Evolutionary conservation across 2,888 invertebrate species (phyloP).

Genomic region (Subacronicta megacephala): DNA sequence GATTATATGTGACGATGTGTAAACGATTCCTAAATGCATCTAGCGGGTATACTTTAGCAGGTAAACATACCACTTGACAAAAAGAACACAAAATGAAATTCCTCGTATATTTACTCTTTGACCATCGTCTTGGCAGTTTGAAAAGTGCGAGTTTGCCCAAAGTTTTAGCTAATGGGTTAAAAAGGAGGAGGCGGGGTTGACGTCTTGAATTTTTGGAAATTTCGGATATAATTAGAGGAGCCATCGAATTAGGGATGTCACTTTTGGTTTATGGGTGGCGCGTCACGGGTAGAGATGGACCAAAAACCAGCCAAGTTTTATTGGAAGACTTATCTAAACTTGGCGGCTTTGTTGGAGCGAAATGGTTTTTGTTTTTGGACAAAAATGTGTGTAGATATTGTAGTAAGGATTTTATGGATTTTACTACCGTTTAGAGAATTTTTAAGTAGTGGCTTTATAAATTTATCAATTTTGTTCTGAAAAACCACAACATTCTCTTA

Average conservation of each 20-base stretch:
- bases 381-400: constrained; percentile 13
- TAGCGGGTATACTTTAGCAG: too few relatives aligned
- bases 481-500: too few relatives aligned
- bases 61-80: too few relatives aligned
- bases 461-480: too few relatives aligned
- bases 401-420: background rate
- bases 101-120: constrained; percentile 56
- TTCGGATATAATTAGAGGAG: constrained; percentile 84
- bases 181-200: constrained; percentile 65
- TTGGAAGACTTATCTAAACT: constrained; percentile 66
- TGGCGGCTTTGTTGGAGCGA: constrained; percentile 34
- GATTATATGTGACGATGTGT: too few relatives aligned
- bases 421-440: too few relatives aligned
- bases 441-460: too few relatives aligned
- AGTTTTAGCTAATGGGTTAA: constrained; percentile 84
- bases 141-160: constrained; percentile 77
- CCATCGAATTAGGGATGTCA: constrained; percentile 85
- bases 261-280: constrained; percentile 82
- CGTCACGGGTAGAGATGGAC: constrained; percentile 58
- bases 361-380: constrained; percentile 42
- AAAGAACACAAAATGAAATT: background rate
- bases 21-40: too few relatives aligned
- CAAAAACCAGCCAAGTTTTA: constrained; percentile 64
- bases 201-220: constrained; percentile 81
- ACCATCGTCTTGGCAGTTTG: constrained; percentile 61